These are phyloP conservation scores for Oceanodroma tethys DNA, from an alignment of 2,113 vertebrate genomes.

Conservation along the genomic window DNA sequence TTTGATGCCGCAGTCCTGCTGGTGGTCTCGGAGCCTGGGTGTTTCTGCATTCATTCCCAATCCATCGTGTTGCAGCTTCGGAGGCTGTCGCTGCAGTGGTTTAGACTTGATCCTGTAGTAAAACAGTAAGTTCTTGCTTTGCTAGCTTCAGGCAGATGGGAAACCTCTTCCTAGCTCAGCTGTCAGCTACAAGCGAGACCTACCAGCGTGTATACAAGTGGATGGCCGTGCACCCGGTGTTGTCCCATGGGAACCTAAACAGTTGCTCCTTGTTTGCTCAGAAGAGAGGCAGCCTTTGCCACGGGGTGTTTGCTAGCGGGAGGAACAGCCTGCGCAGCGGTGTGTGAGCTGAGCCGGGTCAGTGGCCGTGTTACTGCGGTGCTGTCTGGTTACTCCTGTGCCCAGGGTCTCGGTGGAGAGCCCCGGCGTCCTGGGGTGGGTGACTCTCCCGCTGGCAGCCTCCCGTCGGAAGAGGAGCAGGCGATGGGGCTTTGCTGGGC, in stretches of 20 bases:
- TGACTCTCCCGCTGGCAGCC: background rate
- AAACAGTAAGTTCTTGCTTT: background rate
- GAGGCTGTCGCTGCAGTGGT: background rate
- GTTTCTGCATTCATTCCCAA: background rate
- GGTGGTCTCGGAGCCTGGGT: background rate
- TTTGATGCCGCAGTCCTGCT: background rate
- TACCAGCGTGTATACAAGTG: rapidly evolving
- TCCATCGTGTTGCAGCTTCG: rapidly evolving
- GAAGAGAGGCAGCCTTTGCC: background rate
- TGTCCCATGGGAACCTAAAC: background rate
- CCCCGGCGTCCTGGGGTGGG: background rate
- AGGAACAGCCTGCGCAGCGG: background rate
- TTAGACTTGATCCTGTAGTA: background rate
- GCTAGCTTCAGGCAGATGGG: background rate
- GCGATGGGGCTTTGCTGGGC: background rate
- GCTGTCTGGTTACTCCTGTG: background rate
- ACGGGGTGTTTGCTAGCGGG: background rate
- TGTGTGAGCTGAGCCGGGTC: background rate
- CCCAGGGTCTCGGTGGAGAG: background rate
- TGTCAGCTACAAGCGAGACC: background rate
- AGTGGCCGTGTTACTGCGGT: background rate
- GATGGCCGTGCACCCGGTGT: rapidly evolving
- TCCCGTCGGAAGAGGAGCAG: background rate
- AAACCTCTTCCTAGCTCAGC: background rate
- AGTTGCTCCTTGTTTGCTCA: background rate